Conservation (phyloP, 1,140 invertebrate species). For the Copidosoma floridanum region DNA sequence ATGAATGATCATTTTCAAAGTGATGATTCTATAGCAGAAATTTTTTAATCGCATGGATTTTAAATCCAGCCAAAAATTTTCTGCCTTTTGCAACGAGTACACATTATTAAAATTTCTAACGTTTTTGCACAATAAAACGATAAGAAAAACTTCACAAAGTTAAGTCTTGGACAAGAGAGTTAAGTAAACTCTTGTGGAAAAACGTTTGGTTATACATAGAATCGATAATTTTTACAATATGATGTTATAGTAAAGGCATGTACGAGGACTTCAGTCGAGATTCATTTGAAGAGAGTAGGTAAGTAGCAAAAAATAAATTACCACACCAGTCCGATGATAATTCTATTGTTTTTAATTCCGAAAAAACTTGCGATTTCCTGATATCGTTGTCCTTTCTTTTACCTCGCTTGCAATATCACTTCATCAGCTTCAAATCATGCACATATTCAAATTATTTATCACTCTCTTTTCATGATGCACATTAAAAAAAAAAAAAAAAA, state of each 20-base stretch:
- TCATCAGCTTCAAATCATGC: conserved; percentile 18
- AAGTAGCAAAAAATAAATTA: conserved; percentile 48
- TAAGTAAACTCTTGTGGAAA: conserved; percentile 24
- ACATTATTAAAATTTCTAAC: neutral
- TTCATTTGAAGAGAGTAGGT: conserved; percentile 81
- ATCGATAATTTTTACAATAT: conserved; percentile 54
- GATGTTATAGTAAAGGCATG: conserved; percentile 62
- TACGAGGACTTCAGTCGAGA: conserved; percentile 84
- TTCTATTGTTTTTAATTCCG: conserved; percentile 23
- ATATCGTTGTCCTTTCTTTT: conserved; percentile 25
- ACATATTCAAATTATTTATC: no score
- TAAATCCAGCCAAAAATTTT: conserved; percentile 43
- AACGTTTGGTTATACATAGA: conserved; percentile 30
- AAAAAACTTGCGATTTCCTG: conserved; percentile 6
- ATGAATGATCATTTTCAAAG: conserved; percentile 24
- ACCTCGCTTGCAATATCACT: conserved; percentile 24
- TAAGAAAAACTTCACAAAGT: conserved; percentile 50
- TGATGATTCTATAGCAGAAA: conserved; percentile 19
- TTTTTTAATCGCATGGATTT: conserved; percentile 46
- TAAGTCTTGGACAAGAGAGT: conserved; percentile 51
- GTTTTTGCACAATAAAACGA: conserved; percentile 1
- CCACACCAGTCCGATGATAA: conserved; percentile 39
- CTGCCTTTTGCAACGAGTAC: conserved; percentile 35
- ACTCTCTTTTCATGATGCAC: no score
- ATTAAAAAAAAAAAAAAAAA: no score